Conservation (phyloP, 2,888 invertebrate genomes). For the Encarsia formosa region DNA sequence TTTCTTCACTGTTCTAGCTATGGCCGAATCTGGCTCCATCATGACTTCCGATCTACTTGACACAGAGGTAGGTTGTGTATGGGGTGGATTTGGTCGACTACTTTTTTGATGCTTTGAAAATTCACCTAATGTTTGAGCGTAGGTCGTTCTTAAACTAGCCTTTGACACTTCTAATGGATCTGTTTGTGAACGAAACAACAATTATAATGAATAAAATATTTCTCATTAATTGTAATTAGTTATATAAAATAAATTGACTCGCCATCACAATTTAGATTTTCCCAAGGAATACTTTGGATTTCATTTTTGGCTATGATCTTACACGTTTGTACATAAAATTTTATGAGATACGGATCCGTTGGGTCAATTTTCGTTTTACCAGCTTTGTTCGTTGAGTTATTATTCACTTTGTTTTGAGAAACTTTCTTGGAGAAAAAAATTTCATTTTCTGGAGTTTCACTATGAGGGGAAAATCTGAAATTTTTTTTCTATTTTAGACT, state of each 20-base stretch:
- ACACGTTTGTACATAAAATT: constrained; percentile 15
- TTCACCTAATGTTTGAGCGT: constrained; percentile 11
- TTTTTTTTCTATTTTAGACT: no score
- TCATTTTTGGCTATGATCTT: constrained; percentile 11
- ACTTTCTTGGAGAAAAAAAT: constrained; percentile 15
- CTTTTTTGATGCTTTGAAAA: constrained; percentile 8
- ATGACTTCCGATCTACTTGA: constrained; percentile 19
- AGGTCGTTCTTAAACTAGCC: constrained; percentile 14
- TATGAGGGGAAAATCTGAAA: constrained; percentile 11
- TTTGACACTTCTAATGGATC: constrained; percentile 15
- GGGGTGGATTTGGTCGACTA: not conserved
- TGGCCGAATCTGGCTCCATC: constrained; percentile 24
- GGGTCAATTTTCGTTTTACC: constrained; percentile 9
- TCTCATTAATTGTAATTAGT: not conserved
- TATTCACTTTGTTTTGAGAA: constrained; percentile 7
- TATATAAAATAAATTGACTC: not conserved
- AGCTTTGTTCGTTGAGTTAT: not conserved
- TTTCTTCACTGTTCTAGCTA: constrained; percentile 20
- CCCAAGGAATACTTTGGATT: constrained; percentile 6
- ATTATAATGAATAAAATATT: no score
- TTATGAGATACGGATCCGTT: constrained; percentile 11
- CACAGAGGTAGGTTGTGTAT: no score
- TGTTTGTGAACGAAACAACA: no score
- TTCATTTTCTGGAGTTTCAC: constrained; percentile 22
- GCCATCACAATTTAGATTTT: not conserved